These are phyloP conservation scores for Drosophila recens DNA, from an alignment of 2,888 invertebrate genomes.

Conservation along the genomic window DNA sequence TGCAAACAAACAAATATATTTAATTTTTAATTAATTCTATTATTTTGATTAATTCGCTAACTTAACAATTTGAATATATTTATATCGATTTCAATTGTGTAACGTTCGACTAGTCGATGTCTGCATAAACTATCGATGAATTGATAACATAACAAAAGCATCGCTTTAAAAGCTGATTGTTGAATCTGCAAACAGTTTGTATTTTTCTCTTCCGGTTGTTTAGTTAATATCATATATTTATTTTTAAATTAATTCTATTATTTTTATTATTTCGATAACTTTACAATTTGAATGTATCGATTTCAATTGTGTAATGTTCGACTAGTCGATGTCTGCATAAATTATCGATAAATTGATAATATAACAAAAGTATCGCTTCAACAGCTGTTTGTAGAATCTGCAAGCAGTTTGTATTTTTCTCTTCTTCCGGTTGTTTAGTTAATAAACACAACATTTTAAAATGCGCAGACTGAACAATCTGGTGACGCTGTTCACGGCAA, in stretches of 20 bases:
- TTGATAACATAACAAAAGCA: background rate
- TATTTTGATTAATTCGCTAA: background rate
- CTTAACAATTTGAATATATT: background rate
- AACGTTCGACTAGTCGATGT: background rate
- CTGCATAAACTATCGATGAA: conserved; percentile 15
- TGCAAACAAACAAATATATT: conserved; percentile 61
- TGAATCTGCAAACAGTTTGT: background rate
- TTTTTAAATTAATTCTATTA: too few relatives aligned
- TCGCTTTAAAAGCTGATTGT: conserved; percentile 33
- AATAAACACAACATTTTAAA: conserved; percentile 9
- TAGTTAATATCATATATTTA: too few relatives aligned
- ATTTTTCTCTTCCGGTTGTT: background rate
- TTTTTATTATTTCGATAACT: too few relatives aligned
- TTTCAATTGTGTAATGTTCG: too few relatives aligned
- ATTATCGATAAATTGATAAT: too few relatives aligned
- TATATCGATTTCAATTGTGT: background rate
- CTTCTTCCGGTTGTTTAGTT: too few relatives aligned
- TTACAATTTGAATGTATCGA: too few relatives aligned
- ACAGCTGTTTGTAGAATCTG: conserved; percentile 32
- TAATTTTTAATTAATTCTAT: background rate
- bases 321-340: too few relatives aligned
- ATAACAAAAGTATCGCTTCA: conserved; percentile 9
- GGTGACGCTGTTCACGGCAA: conserved; percentile 85
- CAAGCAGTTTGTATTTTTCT: conserved; percentile 1
- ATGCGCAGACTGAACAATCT: conserved; percentile 84